These are phyloP conservation scores for Caenorhabditis latens DNA, from an alignment of 1,140 invertebrate genomes.

Conservation along the genomic window DNA sequence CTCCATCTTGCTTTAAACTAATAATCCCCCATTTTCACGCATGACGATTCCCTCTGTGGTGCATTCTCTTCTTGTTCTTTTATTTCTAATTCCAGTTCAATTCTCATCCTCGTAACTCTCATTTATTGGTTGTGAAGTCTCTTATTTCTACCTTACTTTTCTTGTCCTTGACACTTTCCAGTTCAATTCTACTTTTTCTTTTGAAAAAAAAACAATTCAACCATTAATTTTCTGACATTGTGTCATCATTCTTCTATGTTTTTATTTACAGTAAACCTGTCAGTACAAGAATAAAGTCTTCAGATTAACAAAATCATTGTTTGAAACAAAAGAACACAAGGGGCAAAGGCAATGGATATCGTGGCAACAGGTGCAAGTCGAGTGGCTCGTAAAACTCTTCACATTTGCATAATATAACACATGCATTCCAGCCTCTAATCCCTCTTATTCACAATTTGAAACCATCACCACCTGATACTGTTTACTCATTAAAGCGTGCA, in stretches of 20 bases:
- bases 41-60: slow-evolving; percentile 37
- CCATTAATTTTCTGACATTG: no score
- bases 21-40: not conserved
- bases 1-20: slow-evolving; percentile 8
- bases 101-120: slow-evolving; percentile 7
- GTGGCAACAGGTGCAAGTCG: slow-evolving; percentile 46
- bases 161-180: not conserved
- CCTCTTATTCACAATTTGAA: slow-evolving; percentile 7
- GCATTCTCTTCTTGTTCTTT: not conserved
- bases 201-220: not conserved
- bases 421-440: slow-evolving; percentile 22
- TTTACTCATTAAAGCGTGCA: slow-evolving; percentile 43
- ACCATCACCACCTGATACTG: slow-evolving; percentile 47
- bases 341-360: not conserved
- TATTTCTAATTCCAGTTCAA: not conserved
- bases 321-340: not conserved
- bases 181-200: not conserved
- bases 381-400: slow-evolving; percentile 55
- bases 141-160: not conserved
- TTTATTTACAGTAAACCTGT: not conserved
- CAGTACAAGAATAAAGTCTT: slow-evolving; percentile 49
- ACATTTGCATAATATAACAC: slow-evolving; percentile 37
- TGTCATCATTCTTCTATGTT: slow-evolving; percentile 3
- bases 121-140: slow-evolving; percentile 19
- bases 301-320: not conserved